Percentiles rank a stretch among this genome's conserved stretches.
phyloP scores from a whole-genome alignment of 2,113 vertebrate genomes.

The Zosterops hypoxanthus region DNA sequence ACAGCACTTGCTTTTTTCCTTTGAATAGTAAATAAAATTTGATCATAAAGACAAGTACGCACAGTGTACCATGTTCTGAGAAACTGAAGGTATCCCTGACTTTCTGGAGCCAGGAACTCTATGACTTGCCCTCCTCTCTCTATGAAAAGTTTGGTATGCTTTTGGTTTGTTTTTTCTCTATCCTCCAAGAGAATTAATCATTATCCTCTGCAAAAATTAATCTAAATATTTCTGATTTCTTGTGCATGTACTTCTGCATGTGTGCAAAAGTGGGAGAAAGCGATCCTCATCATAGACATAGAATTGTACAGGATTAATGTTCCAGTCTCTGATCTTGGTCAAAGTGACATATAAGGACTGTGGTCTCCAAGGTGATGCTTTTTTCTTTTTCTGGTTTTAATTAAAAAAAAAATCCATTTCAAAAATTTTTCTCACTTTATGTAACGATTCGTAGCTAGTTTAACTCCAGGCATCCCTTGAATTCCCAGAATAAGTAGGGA shows the following conservation, averaged over 20 bases:
- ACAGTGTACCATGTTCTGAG: not conserved
- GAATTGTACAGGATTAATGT: not conserved
- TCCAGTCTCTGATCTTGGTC: not conserved
- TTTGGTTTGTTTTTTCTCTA: not conserved
- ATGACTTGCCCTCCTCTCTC: not conserved
- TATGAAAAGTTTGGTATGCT: not conserved
- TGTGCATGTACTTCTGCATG: not conserved
- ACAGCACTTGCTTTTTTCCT: not conserved
- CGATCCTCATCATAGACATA: not conserved
- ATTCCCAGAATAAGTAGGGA: not conserved
- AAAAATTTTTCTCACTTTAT: not conserved
- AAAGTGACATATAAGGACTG: not conserved
- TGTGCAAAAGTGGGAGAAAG: not conserved
- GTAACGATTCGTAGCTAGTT: not conserved
- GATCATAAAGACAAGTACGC: not conserved
- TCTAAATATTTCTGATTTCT: not conserved
- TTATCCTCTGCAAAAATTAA: not conserved
- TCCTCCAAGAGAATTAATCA: not conserved
- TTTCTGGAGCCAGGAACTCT: not conserved
- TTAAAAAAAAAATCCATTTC: not conserved
- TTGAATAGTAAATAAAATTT: not conserved
- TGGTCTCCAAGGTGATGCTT: not conserved
- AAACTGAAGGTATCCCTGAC: not conserved
- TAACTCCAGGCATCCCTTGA: not conserved
- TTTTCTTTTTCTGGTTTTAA: not conserved